Evolutionary conservation across 2,888 invertebrate genomes (phyloP), one percentile per base, ranked within the genome.

Genomic region (Crioceris asparagi): DNA sequence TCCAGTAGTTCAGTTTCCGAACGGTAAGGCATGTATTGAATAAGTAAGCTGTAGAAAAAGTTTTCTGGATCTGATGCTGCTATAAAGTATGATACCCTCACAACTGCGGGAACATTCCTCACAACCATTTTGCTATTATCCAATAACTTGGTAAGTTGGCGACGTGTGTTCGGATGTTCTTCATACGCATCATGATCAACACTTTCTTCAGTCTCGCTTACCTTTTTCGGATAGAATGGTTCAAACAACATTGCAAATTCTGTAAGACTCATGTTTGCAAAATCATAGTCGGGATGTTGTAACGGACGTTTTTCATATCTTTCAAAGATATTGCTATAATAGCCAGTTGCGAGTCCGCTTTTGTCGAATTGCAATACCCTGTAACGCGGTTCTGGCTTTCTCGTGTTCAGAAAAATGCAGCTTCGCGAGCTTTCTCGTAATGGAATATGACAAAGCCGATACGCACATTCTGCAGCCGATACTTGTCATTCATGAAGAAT

Each of bases 401-500:
- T 18, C 7, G 21, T 32, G 32, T 32, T 32, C 2, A 32, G 15
- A 12, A 32, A 32, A 32, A 32, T 21, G 12, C 32, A 32, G 4
- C 21, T 32, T 21, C 32, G 19, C 15, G 32, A 32, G 10, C 32
- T 32, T 5, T 32, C 32, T 4, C 32, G 32, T 21, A 32, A 21
- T 12, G 19, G 19, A 4, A 32, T 21, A 38, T 49, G 49, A 35
- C 48, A 45, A 12, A 57, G 45, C 18, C 51, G 32, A 42, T 36
- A 55, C 10, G 39, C 54, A 39, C 51, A 55, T 51, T 57, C 53
- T 17, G 35, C 25, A 11, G 54, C 51, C 33, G 55, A 54, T 8
- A 57, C 44, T 49, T 54, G 50, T 27, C 53, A 38, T 44, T 56
- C 49, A 17, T 48, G 36, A 12, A 57, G 33, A 38, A 57, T 53